Percentiles rank a stretch among this genome's conserved stretches.
Conservation (phyloP, 1,140 invertebrate genomes). For the Eueides isabella region DNA sequence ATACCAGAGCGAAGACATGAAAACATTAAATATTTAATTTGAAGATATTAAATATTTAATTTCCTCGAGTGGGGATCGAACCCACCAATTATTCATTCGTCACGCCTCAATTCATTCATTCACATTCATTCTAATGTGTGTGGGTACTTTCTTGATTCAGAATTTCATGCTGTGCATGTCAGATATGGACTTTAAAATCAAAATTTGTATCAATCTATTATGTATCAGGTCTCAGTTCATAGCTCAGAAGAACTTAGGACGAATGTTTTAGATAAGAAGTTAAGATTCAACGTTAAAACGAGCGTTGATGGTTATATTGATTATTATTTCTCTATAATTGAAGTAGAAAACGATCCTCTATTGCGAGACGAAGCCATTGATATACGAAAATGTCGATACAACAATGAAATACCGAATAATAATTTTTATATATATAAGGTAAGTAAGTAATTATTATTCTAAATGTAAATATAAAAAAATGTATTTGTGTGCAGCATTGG, state of each 20-base stretch:
- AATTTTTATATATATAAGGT: slow-evolving; percentile 65
- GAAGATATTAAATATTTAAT: too few relatives aligned
- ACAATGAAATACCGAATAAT: slow-evolving; percentile 64
- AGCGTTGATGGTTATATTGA: slow-evolving; percentile 35
- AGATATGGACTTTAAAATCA: too few relatives aligned
- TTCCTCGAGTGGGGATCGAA: too few relatives aligned
- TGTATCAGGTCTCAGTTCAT: slow-evolving; percentile 47
- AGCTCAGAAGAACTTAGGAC: slow-evolving; percentile 57
- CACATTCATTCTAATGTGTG: too few relatives aligned
- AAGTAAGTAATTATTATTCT: slow-evolving; percentile 22
- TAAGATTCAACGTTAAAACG: slow-evolving; percentile 43
- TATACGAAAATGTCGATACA: slow-evolving; percentile 78
- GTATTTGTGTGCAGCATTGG: background rate
- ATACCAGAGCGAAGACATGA: too few relatives aligned
- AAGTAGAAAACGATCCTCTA: slow-evolving; percentile 78
- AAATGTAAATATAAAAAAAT: background rate
- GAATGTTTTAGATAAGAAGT: slow-evolving; percentile 47
- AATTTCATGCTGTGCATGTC: too few relatives aligned
- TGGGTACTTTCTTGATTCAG: too few relatives aligned
- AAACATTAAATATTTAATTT: too few relatives aligned
- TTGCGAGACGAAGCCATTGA: slow-evolving; percentile 63
- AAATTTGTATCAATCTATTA: too few relatives aligned
- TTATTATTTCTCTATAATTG: slow-evolving; percentile 68
- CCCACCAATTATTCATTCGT: too few relatives aligned
- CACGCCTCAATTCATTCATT: too few relatives aligned